Conservation (phyloP, 2,113 vertebrate species). For the Zosterops hypoxanthus region DNA sequence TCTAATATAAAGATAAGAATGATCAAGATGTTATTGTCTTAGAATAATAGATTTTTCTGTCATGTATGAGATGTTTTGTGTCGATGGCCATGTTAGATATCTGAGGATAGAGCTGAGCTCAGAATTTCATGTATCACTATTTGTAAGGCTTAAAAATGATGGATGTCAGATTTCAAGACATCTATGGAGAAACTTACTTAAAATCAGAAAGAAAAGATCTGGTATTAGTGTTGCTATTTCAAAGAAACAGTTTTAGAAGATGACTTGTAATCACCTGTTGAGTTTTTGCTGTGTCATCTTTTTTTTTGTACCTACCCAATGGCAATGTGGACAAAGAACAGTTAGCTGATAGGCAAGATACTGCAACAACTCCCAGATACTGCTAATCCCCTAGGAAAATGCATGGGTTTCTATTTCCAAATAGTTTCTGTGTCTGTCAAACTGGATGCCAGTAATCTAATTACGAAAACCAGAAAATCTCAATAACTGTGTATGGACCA, state of each 20-base stretch:
- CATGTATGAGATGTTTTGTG: background rate
- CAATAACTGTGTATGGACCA: background rate
- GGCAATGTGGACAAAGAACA: background rate
- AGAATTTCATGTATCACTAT: background rate
- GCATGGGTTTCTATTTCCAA: background rate
- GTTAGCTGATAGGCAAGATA: background rate
- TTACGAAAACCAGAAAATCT: background rate
- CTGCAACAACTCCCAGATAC: background rate
- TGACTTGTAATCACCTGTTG: background rate
- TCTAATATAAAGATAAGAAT: background rate
- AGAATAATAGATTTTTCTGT: conserved; percentile 1
- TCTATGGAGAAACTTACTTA: background rate
- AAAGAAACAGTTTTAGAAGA: background rate
- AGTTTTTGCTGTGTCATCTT: background rate
- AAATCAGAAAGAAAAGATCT: background rate
- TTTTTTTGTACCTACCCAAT: background rate
- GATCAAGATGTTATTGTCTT: conserved; percentile 13
- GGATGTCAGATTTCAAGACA: conserved; percentile 23
- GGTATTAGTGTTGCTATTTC: background rate
- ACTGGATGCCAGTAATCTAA: background rate
- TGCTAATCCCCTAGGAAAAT: background rate
- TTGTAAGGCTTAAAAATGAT: background rate
- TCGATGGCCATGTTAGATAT: background rate
- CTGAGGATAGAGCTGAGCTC: background rate
- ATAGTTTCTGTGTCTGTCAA: background rate